Conservation (phyloP, 2,888 invertebrate species). For the Corythucha ciliata region DNA sequence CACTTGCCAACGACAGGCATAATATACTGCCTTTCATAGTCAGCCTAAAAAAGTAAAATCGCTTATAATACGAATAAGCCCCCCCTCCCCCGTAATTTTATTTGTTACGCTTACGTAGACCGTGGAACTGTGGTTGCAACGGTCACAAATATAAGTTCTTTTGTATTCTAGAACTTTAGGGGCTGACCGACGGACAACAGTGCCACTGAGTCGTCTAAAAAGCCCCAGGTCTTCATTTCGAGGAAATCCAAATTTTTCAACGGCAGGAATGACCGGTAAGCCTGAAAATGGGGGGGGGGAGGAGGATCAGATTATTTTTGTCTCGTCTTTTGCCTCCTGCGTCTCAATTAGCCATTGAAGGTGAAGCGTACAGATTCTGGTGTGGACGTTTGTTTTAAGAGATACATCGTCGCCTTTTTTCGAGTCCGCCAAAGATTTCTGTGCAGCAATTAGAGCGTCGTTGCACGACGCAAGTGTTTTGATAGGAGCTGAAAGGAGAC, state of each 20-base stretch:
- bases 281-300: slow-evolving; percentile 53
- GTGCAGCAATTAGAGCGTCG: slow-evolving; percentile 51
- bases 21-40: slow-evolving; percentile 56
- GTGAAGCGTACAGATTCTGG: too few species aligned
- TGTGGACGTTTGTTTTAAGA: slow-evolving; percentile 57
- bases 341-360: too few species aligned
- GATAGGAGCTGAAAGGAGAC: slow-evolving; percentile 55
- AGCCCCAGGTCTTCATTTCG: slow-evolving; percentile 59
- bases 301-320: slow-evolving; percentile 39
- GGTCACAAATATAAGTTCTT: slow-evolving; percentile 62
- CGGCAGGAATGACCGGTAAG: slow-evolving; percentile 59
- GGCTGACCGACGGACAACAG: slow-evolving; percentile 65
- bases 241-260: slow-evolving; percentile 57
- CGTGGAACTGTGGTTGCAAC: slow-evolving; percentile 59
- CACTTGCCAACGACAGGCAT: slow-evolving; percentile 48
- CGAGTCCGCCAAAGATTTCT: slow-evolving; percentile 47
- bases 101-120: slow-evolving; percentile 46
- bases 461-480: slow-evolving; percentile 55
- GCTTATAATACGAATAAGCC: not conserved
- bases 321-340: too few species aligned
- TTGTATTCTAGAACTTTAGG: slow-evolving; percentile 67
- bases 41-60: slow-evolving; percentile 42
- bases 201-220: slow-evolving; percentile 68
- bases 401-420: slow-evolving; percentile 40
- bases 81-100: not conserved